phyloP scores from a whole-genome alignment of 2,113 vertebrate genomes.

The Chloroceryle aenea region DNA sequence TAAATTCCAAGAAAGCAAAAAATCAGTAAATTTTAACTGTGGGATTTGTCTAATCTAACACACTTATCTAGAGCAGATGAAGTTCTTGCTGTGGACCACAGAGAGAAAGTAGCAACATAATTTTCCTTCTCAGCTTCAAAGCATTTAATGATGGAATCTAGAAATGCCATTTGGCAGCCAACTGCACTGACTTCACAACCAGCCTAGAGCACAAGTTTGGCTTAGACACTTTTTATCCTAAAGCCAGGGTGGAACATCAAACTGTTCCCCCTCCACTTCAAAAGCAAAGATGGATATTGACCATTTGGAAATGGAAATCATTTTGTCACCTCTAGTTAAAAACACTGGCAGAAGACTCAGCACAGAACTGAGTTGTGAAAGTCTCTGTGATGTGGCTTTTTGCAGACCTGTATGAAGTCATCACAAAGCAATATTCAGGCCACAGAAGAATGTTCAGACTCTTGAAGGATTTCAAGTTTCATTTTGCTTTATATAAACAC shows the following conservation, averaged over 20 bases:
- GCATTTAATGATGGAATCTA: neutral
- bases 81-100: neutral
- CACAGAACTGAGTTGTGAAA: neutral
- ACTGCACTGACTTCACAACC: neutral
- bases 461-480: neutral
- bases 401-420: neutral
- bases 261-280: neutral
- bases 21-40: neutral
- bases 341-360: neutral
- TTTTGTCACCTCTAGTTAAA: neutral
- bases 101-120: neutral
- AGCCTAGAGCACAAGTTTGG: neutral
- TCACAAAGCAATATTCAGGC: neutral
- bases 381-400: neutral
- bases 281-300: neutral
- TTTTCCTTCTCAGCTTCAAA: neutral
- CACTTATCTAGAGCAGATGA: neutral
- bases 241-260: neutral
- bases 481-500: neutral
- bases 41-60: neutral
- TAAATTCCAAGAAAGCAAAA: neutral
- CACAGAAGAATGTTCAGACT: neutral
- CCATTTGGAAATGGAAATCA: neutral
- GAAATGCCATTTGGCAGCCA: neutral
- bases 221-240: neutral